Conservation (phyloP, 2,888 invertebrate species). For the Nesidiocoris tenuis region DNA sequence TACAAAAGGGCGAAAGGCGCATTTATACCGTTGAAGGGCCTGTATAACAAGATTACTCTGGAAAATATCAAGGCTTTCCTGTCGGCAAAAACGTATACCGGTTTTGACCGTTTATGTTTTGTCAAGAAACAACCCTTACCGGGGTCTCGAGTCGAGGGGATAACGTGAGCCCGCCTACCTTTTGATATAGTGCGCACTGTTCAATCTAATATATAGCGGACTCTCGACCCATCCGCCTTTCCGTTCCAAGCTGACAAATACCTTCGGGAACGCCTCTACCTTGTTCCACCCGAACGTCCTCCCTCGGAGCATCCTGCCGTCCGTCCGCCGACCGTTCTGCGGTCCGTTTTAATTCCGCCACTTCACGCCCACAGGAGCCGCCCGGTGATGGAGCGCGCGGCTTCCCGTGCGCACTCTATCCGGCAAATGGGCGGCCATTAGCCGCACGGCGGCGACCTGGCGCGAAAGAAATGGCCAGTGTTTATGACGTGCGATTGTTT, state of each 20-base stretch:
- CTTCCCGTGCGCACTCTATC: neutral
- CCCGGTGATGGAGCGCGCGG: neutral
- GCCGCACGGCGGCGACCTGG: neutral
- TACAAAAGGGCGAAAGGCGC: too few relatives aligned
- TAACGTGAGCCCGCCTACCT: neutral
- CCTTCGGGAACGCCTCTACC: conserved; percentile 39
- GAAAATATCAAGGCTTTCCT: neutral
- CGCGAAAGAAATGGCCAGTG: neutral
- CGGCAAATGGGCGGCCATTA: conserved; percentile 10
- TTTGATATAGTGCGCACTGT: conserved; percentile 34
- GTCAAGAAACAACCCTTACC: conserved; percentile 1
- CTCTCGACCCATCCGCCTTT: neutral
- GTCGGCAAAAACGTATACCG: neutral
- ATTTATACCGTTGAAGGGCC: too few relatives aligned
- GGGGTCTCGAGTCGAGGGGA: neutral
- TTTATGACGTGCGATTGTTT: neutral
- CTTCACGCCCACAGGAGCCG: neutral
- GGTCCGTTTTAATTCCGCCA: conserved; percentile 27
- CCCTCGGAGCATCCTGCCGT: neutral
- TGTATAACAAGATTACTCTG: neutral
- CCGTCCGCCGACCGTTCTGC: neutral
- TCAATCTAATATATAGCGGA: conserved; percentile 37
- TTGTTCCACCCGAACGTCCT: conserved; percentile 27
- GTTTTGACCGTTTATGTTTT: conserved; percentile 24
- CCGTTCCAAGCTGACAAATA: conserved; percentile 32